phyloP scores from a whole-genome alignment of 2,797 vertebrate genomes.

The Dallia pectoralis region DNA sequence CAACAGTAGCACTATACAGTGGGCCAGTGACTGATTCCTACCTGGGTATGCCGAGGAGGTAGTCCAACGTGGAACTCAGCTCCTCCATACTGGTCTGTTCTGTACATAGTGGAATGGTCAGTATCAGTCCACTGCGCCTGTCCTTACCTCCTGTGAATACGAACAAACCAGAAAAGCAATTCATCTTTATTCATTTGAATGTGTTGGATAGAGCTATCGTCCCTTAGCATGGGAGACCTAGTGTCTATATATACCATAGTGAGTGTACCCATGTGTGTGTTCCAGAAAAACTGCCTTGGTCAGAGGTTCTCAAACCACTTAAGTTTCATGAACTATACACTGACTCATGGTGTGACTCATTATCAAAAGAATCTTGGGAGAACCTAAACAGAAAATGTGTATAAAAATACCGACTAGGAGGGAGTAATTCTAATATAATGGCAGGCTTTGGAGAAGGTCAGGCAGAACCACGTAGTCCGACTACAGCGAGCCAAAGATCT shows the following conservation, averaged over 20 bases:
- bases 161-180: conserved; percentile 1
- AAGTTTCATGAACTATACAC: neutral
- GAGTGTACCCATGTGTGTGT: neutral
- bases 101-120: conserved; percentile 95
- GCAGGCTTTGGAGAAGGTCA: neutral
- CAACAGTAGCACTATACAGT: neutral
- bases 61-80: conserved; percentile 92
- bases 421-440: neutral
- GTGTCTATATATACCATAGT: neutral
- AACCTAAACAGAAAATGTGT: neutral
- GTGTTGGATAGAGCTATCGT: neutral
- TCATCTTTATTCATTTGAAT: neutral
- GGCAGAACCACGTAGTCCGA: neutral
- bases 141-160: conserved; percentile 91
- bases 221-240: neutral
- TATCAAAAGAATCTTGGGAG: conserved; percentile 5
- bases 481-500: conserved; percentile 6
- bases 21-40: conserved; percentile 45
- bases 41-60: conserved; percentile 98
- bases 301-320: neutral
- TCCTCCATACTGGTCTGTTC: conserved; percentile 99
- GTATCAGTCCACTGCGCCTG: conserved; percentile 94
- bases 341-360: neutral
- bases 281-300: neutral
- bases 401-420: neutral